Evolutionary conservation across 2,113 vertebrate genomes (phyloP), one percentile per base, ranked within the genome.

Genomic region (Talpa occidentalis): DNA sequence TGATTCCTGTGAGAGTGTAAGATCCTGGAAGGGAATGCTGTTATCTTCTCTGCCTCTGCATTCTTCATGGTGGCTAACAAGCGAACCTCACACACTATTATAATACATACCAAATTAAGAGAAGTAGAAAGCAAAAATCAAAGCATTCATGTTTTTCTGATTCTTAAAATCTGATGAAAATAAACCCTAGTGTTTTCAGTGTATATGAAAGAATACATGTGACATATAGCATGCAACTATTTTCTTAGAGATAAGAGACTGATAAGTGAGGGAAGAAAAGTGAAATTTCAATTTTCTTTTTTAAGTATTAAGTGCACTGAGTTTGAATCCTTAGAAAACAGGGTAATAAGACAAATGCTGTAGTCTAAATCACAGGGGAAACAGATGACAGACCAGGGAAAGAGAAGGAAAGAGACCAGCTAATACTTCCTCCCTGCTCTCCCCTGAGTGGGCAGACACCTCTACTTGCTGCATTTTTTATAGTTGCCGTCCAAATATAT

Each of bases 141-240:
- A 80, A 80, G 85, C 54, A 69, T 91, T 80, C 32, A 69, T n/a
- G 14, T 64, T 69, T 83, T 88, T 67, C 49, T 73, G 26, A 76
- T 69, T 80, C 26, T 88, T 74, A 88, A 85, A 89, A 85, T 77
- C 52, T 56, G 44, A 22, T 62, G 37, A 84, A 80, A 94, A 67
- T 74, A 83, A 94, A 84, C 49, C 21, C 40, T 30, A 70, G 24
- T 60, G 32, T 56, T 85, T 74, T 86, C 85, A 80, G 30, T n/a
- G 22, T 47, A 49, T 16, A 24, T 24, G 12, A 74, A 69, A 67
- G 15, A 82, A 35, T 30, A 76, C 42, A 64, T 37, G 16, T 35
- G 32, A 60, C 49, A 84, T 10, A 92, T 1, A 42, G 26, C 17
- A 10, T 47, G 73, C 15, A 35, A 9, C 1, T 26, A 66, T 52